Evolutionary conservation across 2,888 invertebrate genomes (phyloP), one percentile per base, ranked within the genome.

Genomic region (Argynnis bischoffii): DNA sequence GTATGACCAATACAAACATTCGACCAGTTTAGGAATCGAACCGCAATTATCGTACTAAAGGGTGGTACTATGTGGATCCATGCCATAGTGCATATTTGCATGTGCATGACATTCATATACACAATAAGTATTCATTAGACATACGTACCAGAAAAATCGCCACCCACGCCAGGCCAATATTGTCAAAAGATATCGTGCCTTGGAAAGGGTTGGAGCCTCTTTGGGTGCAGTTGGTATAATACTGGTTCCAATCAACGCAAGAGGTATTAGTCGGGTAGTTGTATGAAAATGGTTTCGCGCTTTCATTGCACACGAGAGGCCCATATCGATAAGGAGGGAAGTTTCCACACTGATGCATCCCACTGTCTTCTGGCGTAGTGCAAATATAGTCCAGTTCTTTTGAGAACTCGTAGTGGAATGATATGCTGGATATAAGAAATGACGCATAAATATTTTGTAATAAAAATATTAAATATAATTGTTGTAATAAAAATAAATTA

Each of bases 161-260:
- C 74, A 99, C 99, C 99, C 99, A 99, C 31, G 99, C 99, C 80
- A 99, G 95, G 75, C 99, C 99, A 81, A 99, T 99, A 92, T 99
- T 99, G 93, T 99, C 99, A 89, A 99, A 99, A 53, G 99, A 99
- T 82, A 99, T 99, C 68, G 99, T 99, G 71, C 99, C 99, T 92
- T 98, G 98, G 89, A 99, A 99, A 15, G 99, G 99, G 93, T 99
- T 99, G 80, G 96, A 95, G 65, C 97, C 98, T 76, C 97, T 96
- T 73, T 98, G 96, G 72, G 96, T 95, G 91, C 99, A 99, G 81
- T 96, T 96, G 63, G 97, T 98, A 88, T 99, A 99, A 92, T 99
- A 99, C 90, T 97, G 96, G 93, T 99, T 99, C 99, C 99, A 99
- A 93, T 99, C 97, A 78, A 99, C 97, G 90, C 99, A 99, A 54